phyloP scores from a whole-genome alignment of 2,113 vertebrate genomes.

The Odocoileus hemionus region DNA sequence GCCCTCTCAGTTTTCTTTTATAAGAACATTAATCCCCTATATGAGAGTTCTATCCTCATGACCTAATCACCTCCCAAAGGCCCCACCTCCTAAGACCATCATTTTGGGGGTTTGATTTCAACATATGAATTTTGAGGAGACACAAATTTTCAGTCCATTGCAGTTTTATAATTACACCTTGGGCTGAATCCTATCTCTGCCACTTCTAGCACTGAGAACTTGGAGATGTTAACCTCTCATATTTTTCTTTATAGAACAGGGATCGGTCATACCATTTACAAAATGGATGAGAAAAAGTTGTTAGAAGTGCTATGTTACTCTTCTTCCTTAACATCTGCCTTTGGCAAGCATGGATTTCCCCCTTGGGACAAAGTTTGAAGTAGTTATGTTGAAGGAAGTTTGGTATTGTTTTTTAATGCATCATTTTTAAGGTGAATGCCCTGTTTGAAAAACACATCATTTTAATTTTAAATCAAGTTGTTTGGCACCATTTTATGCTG shows the following conservation, averaged over 20 bases:
- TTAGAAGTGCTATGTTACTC: background rate
- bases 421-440: background rate
- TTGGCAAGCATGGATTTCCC: background rate
- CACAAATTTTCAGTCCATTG: background rate
- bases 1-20: background rate
- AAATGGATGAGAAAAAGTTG: background rate
- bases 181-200: background rate
- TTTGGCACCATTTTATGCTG: conserved; percentile 47
- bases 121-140: background rate
- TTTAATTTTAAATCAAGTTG: conserved; percentile 32
- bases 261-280: background rate
- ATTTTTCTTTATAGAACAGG: background rate
- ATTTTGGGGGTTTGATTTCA: background rate
- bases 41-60: background rate
- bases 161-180: background rate
- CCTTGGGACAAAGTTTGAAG: background rate
- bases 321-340: background rate
- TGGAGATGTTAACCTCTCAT: background rate
- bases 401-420: background rate
- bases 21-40: background rate
- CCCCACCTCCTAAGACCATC: background rate
- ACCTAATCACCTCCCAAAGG: background rate
- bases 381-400: background rate
- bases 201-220: background rate
- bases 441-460: background rate